Base-by-base conservation (phyloP, 2,797 vertebrate species). In the Podarcis siculus region DNA sequence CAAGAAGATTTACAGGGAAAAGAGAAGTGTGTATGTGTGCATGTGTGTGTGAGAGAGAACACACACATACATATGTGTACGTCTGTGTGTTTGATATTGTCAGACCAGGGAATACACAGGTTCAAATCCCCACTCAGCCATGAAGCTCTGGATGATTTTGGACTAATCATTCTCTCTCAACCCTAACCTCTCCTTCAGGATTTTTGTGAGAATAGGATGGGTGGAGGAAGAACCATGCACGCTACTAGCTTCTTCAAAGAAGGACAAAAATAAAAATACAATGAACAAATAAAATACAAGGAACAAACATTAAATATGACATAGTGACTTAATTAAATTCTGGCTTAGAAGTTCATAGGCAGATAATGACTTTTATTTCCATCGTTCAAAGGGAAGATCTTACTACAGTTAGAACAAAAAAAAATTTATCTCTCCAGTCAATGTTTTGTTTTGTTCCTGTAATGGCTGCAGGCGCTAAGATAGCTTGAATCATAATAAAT, bases 401-500 rank as follows among this genome's bases (percentile, higher is more conserved):
- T 39, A 25, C 25, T 75, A 21, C 71, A 81, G 37, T 85, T 81
- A 49, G 49, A 85, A 55, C 25, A 89, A 81, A 25, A 80, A 4
- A 55, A 37, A 73, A n/a, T n/a, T 8, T 12, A 69, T 67, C 61
- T 64, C 76, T 85, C 17, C 32, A 85, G 69, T 37, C 30, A 64
- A 35, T 72, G 32, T 21, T 61, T 67, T 67, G 3, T 23, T 64
- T 77, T 86, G 64, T 23, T 79, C 42, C 66, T 55, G 23, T 19
- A 76, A 75, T n/a, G 23, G 58, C 71, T 42, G 45, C 71, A 78
- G 64, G 30, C 73, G 23, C n/a, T 87, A 82, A 79, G 3, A 39
- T 86, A 39, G 35, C 69, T 89, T 69, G 27, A 55, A 76, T 83
- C 30, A 72, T 39, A 79, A 79, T 73, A 71, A 55, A 78, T 71